Evolutionary conservation across 2,797 vertebrate genomes (phyloP).

Genomic region (Enteromius treurensis): DNA sequence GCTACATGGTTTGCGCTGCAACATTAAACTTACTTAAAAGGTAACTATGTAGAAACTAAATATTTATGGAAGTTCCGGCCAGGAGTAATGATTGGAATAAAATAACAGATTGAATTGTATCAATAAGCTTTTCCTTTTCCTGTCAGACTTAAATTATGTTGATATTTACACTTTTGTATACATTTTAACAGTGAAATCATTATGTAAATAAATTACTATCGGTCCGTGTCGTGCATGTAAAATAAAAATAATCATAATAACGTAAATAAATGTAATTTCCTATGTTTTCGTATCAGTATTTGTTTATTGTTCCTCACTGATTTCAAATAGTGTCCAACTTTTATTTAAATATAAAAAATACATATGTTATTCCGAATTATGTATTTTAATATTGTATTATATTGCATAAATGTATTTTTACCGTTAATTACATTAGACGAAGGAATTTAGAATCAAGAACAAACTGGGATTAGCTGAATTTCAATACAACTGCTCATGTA

Average conservation of each 20-base stretch:
- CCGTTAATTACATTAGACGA: background rate
- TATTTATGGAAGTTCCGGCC: background rate
- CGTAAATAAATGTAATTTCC: background rate
- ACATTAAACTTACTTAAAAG: background rate
- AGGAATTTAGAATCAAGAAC: background rate
- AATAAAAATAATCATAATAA: background rate
- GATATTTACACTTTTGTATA: background rate
- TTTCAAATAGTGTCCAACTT: background rate
- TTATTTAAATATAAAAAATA: background rate
- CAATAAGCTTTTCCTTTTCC: background rate
- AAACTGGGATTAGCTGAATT: background rate
- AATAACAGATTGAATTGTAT: background rate
- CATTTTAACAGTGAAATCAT: background rate
- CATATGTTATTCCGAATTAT: background rate
- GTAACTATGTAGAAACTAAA: background rate
- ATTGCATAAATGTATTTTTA: background rate
- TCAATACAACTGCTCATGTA: background rate
- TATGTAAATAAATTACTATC: background rate
- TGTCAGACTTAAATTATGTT: background rate
- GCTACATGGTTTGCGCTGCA: background rate
- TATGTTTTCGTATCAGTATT: background rate
- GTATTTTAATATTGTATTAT: background rate
- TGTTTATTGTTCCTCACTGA: background rate
- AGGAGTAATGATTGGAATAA: background rate
- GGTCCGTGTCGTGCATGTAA: background rate